Conservation (phyloP, 2,888 invertebrate species). For the Rhamnusium bicolor region DNA sequence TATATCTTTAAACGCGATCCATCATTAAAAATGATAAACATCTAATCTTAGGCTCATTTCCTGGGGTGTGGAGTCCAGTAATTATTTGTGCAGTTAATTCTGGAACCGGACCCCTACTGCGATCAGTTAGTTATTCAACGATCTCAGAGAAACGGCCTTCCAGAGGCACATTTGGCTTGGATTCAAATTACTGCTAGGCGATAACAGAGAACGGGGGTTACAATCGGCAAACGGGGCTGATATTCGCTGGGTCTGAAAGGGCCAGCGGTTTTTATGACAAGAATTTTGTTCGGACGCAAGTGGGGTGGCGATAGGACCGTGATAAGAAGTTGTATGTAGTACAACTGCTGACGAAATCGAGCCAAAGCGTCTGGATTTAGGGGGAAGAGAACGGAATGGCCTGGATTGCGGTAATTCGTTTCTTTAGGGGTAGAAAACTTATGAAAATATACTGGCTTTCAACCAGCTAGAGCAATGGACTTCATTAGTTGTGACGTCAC, state of each 20-base stretch:
- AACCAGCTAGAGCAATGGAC: background rate
- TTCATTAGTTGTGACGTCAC: no score
- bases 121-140: conserved; percentile 51
- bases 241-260: conserved; percentile 22
- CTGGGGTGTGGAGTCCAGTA: conserved; percentile 19
- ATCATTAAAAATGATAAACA: conserved; percentile 16
- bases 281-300: conserved; percentile 56
- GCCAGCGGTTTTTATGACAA: conserved; percentile 59
- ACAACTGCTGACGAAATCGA: conserved; percentile 21
- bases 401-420: conserved; percentile 28
- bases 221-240: background rate
- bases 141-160: conserved; percentile 47
- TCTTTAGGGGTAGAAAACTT: background rate
- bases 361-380: conserved; percentile 16
- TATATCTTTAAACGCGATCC: background rate
- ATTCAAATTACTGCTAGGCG: conserved; percentile 57
- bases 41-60: conserved; percentile 13
- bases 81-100: conserved; percentile 33
- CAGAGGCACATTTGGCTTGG: conserved; percentile 59
- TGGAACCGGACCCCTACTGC: conserved; percentile 40
- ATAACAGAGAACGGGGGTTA: conserved; percentile 13
- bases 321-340: conserved; percentile 31
- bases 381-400: background rate
- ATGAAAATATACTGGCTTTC: background rate
- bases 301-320: conserved; percentile 51